These are phyloP conservation scores for Druon quercuslanigerum DNA, from an alignment of 1,140 invertebrate genomes.

Conservation along the genomic window DNA sequence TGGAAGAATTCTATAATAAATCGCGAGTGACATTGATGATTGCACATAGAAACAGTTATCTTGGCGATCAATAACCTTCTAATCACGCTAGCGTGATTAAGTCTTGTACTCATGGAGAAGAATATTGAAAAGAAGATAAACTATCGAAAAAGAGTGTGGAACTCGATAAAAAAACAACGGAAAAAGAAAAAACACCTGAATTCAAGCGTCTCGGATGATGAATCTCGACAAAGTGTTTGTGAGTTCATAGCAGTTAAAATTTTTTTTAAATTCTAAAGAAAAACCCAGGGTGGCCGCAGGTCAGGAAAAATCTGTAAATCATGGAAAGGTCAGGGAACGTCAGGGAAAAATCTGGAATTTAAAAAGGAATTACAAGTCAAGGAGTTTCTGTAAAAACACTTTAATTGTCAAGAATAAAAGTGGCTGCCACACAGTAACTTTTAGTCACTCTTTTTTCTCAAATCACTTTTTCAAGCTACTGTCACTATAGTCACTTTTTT, in stretches of 20 bases:
- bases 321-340: no score
- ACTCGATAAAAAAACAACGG: constrained; percentile 65
- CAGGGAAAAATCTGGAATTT: no score
- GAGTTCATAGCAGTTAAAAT: background rate
- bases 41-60: constrained; percentile 6
- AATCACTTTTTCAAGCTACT: no score
- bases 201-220: background rate
- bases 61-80: constrained; percentile 37
- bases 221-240: background rate
- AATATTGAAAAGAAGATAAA: constrained; percentile 62
- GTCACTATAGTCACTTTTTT: no score
- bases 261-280: background rate
- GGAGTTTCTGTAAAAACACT: no score
- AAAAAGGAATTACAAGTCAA: no score
- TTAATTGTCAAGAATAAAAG: no score
- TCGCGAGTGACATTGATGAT: background rate
- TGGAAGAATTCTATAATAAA: constrained; percentile 4
- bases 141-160: constrained; percentile 70
- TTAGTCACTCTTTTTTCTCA: no score
- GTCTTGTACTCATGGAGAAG: constrained; percentile 10
- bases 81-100: constrained; percentile 37
- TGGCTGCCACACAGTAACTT: no score
- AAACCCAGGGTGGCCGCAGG: no score
- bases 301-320: no score
- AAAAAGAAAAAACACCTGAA: constrained; percentile 60